Evolutionary conservation across 2,113 vertebrate genomes (phyloP).

Genomic region (Micronycteris hirsuta): DNA sequence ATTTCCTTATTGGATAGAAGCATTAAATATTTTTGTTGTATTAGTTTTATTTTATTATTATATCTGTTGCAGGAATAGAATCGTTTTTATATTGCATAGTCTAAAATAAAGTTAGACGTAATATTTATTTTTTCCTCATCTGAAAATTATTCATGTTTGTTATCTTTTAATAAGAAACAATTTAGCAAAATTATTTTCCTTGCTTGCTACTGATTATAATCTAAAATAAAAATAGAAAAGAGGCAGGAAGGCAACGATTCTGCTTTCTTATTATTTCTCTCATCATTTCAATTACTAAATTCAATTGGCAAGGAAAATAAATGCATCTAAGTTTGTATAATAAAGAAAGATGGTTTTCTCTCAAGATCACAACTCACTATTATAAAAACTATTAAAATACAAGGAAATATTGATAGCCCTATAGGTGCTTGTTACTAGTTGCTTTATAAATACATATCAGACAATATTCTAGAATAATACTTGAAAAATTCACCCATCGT

Average conservation of each 20-base stretch:
- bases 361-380: background rate
- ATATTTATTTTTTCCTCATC: slow-evolving; percentile 23
- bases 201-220: slow-evolving; percentile 61
- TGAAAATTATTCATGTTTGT: slow-evolving; percentile 26
- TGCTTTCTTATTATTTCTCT: slow-evolving; percentile 45
- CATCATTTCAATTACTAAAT: slow-evolving; percentile 46
- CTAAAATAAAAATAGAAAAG: slow-evolving; percentile 53
- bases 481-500: background rate
- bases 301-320: slow-evolving; percentile 39
- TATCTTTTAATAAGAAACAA: slow-evolving; percentile 66
- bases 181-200: slow-evolving; percentile 62
- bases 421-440: background rate
- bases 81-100: slow-evolving; percentile 37
- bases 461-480: background rate
- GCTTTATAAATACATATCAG: background rate
- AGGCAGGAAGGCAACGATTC: slow-evolving; percentile 30
- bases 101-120: slow-evolving; percentile 53
- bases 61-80: slow-evolving; percentile 28
- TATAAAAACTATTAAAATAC: background rate
- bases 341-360: background rate
- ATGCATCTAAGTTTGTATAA: slow-evolving; percentile 10
- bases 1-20: background rate
- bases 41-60: slow-evolving; percentile 47
- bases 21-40: background rate
- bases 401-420: background rate